Evolutionary conservation across 2,888 invertebrate genomes (phyloP).

Genomic region (Nomada fucata): DNA sequence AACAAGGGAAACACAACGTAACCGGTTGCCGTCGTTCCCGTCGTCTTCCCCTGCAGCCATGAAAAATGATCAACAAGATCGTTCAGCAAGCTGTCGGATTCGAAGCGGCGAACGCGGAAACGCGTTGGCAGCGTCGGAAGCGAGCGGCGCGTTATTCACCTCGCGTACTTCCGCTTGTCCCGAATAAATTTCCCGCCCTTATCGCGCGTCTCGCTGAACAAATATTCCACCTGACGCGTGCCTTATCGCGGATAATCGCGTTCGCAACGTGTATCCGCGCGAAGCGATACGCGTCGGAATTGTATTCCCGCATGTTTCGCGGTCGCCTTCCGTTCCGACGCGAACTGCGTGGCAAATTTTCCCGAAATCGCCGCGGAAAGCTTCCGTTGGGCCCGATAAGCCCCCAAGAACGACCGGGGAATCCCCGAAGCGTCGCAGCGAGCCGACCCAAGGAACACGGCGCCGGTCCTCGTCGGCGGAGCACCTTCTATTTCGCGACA

Average conservation of each 20-base stretch:
- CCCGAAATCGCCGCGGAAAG: background rate
- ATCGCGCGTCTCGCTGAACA: conserved; percentile 54
- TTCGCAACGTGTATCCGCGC: conserved; percentile 11
- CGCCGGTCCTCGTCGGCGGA: background rate
- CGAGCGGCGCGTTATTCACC: conserved; percentile 47
- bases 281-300: conserved; percentile 20
- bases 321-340: background rate
- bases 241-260: conserved; percentile 48
- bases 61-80: conserved; percentile 7
- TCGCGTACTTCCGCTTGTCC: conserved; percentile 60
- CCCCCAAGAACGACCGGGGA: background rate
- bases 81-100: conserved; percentile 32
- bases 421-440: background rate
- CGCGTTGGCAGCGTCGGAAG: background rate
- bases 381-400: background rate
- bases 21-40: too few relatives aligned
- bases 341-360: background rate
- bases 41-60: too few relatives aligned
- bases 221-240: conserved; percentile 38
- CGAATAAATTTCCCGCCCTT: conserved; percentile 63
- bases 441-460: too few relatives aligned
- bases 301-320: conserved; percentile 1
- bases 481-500: background rate
- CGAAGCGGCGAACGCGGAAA: conserved; percentile 8
- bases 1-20: too few relatives aligned